A percentile compares a stretch with the other conserved stretches of the same genome.
phyloP scores from a whole-genome alignment of 2,888 invertebrate species.

The Protodeltote pygarga region DNA sequence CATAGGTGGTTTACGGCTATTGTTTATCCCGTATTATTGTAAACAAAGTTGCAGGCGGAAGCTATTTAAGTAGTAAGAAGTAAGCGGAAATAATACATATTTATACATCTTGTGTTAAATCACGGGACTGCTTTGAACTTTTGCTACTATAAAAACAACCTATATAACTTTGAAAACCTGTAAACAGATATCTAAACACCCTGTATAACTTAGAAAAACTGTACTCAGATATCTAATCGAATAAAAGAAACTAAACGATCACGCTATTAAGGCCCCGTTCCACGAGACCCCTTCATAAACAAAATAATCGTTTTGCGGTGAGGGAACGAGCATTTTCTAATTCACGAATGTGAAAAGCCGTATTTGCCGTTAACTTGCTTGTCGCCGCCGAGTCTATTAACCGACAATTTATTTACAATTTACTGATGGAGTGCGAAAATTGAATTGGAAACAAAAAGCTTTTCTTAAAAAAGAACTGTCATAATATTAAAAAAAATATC shows the following conservation, averaged over 20 bases:
- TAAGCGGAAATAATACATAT: too few relatives aligned
- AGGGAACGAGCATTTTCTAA: slow-evolving; percentile 75
- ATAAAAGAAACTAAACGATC: slow-evolving; percentile 69
- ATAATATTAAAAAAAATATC: too few relatives aligned
- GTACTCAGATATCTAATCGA: slow-evolving; percentile 44
- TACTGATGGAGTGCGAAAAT: slow-evolving; percentile 18
- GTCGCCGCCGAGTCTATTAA: slow-evolving; percentile 55
- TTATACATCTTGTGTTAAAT: too few relatives aligned
- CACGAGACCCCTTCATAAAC: slow-evolving; percentile 63
- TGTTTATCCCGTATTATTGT: too few relatives aligned
- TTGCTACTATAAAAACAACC: too few relatives aligned
- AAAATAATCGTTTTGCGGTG: slow-evolving; percentile 84
- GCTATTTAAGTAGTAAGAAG: too few relatives aligned
- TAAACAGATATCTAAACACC: too few relatives aligned
- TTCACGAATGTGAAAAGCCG: slow-evolving; percentile 80
- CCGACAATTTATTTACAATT: slow-evolving; percentile 47
- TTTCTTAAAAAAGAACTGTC: not conserved
- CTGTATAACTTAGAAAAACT: slow-evolving; percentile 9
- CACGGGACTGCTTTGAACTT: too few relatives aligned
- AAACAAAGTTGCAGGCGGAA: too few relatives aligned
- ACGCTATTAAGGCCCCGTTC: slow-evolving; percentile 62
- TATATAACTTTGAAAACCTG: too few relatives aligned
- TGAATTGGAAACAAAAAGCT: slow-evolving; percentile 12
- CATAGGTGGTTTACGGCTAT: too few relatives aligned
- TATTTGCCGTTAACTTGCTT: slow-evolving; percentile 62